Evolutionary conservation across 1,140 invertebrate species (phyloP), one percentile per base, ranked within the genome.

Genomic region (Brachionus angularis): DNA sequence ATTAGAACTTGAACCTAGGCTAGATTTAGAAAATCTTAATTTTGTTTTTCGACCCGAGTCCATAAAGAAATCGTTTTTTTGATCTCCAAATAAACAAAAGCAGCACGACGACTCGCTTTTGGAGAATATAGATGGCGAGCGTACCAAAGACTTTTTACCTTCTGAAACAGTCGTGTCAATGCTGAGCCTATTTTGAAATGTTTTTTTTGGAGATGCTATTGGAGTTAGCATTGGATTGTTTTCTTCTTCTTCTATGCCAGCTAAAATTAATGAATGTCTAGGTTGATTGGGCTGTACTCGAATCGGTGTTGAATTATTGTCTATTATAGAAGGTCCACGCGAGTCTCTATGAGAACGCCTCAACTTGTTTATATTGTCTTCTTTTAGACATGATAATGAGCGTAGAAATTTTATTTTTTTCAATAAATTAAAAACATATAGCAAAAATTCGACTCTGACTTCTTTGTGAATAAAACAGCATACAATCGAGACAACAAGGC

Each of bases 401-500:
- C 36, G 3, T 10, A 58, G 23, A 23, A 33, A 58, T 58, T 39
- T 50, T 23, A 67, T 50, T 50, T 67, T 67, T 0, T 46, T 46
- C 18, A 67, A 34, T 14, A 34, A 27, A 18, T 67, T 27, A 50
- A 47, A 29, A 3, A 47, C 18, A 14, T 47, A 47, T 46, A 46
- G n/a, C 1, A 67, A 34, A 2, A 47, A 23, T 16, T 67, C 62
- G 14, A 47, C 34, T 5, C 62, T 23, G 14, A 50, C 29, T 34
- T 67, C 62, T 67, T 33, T n/a, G 29, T 67, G 62, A 36, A 67
- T 67, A 36, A 67, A 67, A 31, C 62, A 67, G 18, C 62, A 67
- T 18, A 33, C 62, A 14, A 67, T 29, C 25, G 62, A 67, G 12
- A 67, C 62, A 5, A 67, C 42, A 14, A 67, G n/a, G 5, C 62